A percentile compares a stretch with the other conserved stretches of the same genome.
These are phyloP conservation scores for Catotricha subobsoleta DNA, from an alignment of 2,888 invertebrate genomes.

Conservation along the genomic window DNA sequence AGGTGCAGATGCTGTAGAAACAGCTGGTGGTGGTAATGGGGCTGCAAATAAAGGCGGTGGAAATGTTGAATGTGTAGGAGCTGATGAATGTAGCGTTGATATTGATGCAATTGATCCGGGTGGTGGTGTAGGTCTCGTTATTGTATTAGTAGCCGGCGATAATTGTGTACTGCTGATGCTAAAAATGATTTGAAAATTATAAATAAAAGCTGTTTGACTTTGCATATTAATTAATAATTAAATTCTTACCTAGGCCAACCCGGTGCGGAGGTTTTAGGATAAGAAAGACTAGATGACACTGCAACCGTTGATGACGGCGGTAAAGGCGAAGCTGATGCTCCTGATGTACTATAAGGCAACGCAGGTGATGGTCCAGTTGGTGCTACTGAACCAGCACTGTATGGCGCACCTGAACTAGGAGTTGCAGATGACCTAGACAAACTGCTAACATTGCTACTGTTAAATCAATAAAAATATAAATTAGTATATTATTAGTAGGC, in stretches of 20 bases:
- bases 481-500: too few relatives aligned
- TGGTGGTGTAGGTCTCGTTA: constrained; percentile 37
- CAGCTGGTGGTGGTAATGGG: constrained; percentile 35
- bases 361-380: constrained; percentile 23
- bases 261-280: constrained; percentile 18
- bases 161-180: constrained; percentile 25
- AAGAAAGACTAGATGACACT: constrained; percentile 20
- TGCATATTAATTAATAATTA: not conserved
- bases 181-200: constrained; percentile 10
- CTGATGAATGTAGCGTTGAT: constrained; percentile 33
- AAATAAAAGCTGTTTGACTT: not conserved
- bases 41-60: constrained; percentile 52
- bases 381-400: constrained; percentile 9
- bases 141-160: constrained; percentile 31
- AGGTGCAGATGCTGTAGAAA: constrained; percentile 41
- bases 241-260: constrained; percentile 25
- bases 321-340: constrained; percentile 25
- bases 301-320: constrained; percentile 14
- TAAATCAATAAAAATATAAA: too few relatives aligned
- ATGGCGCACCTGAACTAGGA: constrained; percentile 15
- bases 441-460: constrained; percentile 68
- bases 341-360: constrained; percentile 22
- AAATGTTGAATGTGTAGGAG: constrained; percentile 39
- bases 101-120: constrained; percentile 30
- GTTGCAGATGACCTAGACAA: constrained; percentile 47